Base-by-base conservation (phyloP, 2,113 vertebrate species). In the Heterochromis multidens region DNA sequence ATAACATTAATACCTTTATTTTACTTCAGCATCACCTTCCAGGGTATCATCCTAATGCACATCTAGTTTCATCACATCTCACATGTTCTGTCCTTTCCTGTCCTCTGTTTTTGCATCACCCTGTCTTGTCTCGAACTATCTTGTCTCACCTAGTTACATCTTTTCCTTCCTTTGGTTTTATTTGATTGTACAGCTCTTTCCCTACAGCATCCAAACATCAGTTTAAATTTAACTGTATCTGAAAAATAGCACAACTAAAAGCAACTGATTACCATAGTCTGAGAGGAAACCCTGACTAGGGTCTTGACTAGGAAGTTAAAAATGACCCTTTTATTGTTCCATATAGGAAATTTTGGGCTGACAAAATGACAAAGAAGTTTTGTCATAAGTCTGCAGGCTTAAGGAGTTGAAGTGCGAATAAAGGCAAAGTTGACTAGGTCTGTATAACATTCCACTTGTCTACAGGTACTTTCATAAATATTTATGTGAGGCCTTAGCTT, bases 181-280 rank as follows among this genome's bases (percentile, higher is more conserved):
- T 93, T 80, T 87, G 86, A 90, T 82, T 49, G 91, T 89, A 93
- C 94, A 93, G 92, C 88, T 89, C 76, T 79, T 82, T 81, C 89
- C 93, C 88, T 7, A 78, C 79, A 91, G 93, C 89, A 63, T 85
- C 67, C 8, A 63, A 76, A 85, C 91, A 92, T 93, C 93, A 92
- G 72, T 88, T 94, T 60, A 81, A 81, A 93, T 94, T 80, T 85
- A 82, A 88, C 82, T 52, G 61, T 63, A 79, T 83, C 72, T 63
- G 23, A 31, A 84, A 92, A 93, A 92, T 62, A 61, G 88, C 83
- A 80, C 9, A 31, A 82, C 83, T 89, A 40, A 77, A 83, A 90
- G 87, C 80, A 58, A 87, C 83, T 79, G 60, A 89, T 93, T 91
- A 90, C 67, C 89, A 89, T 61, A 80, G 76, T 89, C 52, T 60